These are phyloP conservation scores for Apotomis capreana DNA, from an alignment of 2,888 invertebrate genomes.

Conservation along the genomic window DNA sequence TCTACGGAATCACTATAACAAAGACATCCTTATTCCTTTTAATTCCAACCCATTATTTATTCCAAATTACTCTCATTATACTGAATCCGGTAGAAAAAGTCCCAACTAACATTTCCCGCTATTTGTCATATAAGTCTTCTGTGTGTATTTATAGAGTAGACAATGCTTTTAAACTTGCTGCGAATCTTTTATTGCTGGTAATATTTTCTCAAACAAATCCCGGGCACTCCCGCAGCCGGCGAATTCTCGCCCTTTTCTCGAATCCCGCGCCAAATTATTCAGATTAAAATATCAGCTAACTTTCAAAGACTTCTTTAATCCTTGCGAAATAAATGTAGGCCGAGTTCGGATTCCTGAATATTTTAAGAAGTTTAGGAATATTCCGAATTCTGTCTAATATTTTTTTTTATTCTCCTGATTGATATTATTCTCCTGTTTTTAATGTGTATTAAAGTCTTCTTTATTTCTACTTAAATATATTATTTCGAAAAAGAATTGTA, in stretches of 20 bases:
- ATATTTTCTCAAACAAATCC: neutral
- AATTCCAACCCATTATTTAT: neutral
- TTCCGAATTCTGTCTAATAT: neutral
- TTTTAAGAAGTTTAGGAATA: neutral
- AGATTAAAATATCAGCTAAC: slow-evolving; percentile 29
- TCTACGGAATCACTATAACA: too few species aligned
- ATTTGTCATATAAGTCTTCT: neutral
- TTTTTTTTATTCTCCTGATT: too few species aligned
- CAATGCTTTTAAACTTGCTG: neutral
- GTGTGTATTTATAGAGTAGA: neutral
- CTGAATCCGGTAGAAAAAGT: neutral
- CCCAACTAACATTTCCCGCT: neutral
- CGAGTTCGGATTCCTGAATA: neutral
- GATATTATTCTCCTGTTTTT: too few species aligned
- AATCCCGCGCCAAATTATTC: slow-evolving; percentile 20
- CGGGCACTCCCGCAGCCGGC: neutral
- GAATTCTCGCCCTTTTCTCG: slow-evolving; percentile 17
- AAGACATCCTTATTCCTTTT: too few species aligned
- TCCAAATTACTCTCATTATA: neutral
- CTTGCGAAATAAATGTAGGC: slow-evolving; percentile 15
- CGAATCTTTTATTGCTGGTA: neutral
- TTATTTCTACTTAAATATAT: too few species aligned
- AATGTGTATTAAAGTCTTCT: too few species aligned
- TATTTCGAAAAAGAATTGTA: too few species aligned
- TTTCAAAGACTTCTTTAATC: slow-evolving; percentile 19